phyloP scores from a whole-genome alignment of 2,888 invertebrate species.

The Drosophila mimetica region DNA sequence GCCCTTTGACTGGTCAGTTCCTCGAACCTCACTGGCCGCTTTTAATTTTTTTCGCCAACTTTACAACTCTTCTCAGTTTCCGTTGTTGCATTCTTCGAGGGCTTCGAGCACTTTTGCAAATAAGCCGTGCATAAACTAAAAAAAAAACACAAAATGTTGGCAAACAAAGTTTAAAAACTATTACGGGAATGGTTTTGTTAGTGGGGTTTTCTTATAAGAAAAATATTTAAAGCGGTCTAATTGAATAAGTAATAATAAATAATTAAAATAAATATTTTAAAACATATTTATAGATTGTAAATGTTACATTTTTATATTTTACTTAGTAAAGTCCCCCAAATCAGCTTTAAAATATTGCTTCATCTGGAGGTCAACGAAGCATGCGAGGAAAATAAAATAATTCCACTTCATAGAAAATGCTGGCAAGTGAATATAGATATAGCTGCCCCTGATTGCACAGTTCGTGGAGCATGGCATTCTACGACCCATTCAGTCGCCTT shows the following conservation, averaged over 20 bases:
- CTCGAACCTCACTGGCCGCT: constrained; percentile 17
- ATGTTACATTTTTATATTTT: no score
- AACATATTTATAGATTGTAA: no score
- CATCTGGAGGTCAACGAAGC: constrained; percentile 1
- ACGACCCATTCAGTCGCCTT: constrained; percentile 47
- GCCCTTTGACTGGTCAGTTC: constrained; percentile 11
- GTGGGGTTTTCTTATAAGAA: neutral
- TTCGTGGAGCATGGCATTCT: constrained; percentile 38
- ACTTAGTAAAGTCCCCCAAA: no score
- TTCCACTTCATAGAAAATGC: constrained; percentile 8
- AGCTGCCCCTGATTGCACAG: constrained; percentile 39
- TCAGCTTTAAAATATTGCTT: neutral
- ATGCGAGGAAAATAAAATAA: constrained; percentile 15
- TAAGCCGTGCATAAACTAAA: constrained; percentile 30
- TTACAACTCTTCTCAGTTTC: constrained; percentile 47
- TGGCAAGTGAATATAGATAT: constrained; percentile 9
- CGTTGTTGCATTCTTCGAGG: constrained; percentile 46
- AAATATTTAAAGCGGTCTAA: neutral
- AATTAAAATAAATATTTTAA: no score
- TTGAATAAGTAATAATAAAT: no score
- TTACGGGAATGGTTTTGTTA: neutral
- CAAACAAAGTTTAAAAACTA: constrained; percentile 8
- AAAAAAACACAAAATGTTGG: constrained; percentile 13
- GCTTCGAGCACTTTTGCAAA: constrained; percentile 49
- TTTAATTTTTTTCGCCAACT: constrained; percentile 37